Percentiles rank a stretch among this genome's conserved stretches.
Evolutionary conservation across 2,113 vertebrate genomes (phyloP).

Genomic region (Willisornis vidua): DNA sequence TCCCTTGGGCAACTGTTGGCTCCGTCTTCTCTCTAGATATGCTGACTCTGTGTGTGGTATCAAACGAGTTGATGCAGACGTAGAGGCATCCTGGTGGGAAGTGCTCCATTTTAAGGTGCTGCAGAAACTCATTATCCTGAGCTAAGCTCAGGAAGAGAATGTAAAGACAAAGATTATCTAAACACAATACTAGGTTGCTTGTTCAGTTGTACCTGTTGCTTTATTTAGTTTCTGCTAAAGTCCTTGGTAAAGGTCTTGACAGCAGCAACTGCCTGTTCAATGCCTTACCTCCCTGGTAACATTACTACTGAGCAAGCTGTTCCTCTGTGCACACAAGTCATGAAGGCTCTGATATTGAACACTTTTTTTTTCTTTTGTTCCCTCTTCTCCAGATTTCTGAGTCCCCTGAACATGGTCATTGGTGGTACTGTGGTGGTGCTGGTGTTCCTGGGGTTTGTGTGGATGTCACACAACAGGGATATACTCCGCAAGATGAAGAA

Average conservation of each 20-base stretch:
- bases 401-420: constrained; percentile 89
- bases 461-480: constrained; percentile 87
- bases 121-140: not conserved
- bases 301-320: not conserved
- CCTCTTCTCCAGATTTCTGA: constrained; percentile 81
- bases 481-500: constrained; percentile 86
- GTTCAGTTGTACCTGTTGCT: not conserved
- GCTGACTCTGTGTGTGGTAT: not conserved
- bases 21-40: not conserved
- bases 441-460: constrained; percentile 87
- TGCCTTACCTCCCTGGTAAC: not conserved
- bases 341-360: not conserved
- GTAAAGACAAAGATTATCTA: not conserved
- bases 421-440: constrained; percentile 84
- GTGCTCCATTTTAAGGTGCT: not conserved
- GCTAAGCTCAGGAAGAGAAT: not conserved
- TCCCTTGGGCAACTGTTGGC: not conserved
- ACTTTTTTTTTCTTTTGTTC: too few relatives aligned
- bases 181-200: not conserved
- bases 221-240: not conserved
- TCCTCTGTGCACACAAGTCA: not conserved
- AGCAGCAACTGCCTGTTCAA: not conserved
- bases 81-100: not conserved
- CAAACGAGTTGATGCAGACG: not conserved
- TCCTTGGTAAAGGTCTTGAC: not conserved